phyloP scores from a whole-genome alignment of 2,797 vertebrate genomes.

The Lacerta bilineata region DNA sequence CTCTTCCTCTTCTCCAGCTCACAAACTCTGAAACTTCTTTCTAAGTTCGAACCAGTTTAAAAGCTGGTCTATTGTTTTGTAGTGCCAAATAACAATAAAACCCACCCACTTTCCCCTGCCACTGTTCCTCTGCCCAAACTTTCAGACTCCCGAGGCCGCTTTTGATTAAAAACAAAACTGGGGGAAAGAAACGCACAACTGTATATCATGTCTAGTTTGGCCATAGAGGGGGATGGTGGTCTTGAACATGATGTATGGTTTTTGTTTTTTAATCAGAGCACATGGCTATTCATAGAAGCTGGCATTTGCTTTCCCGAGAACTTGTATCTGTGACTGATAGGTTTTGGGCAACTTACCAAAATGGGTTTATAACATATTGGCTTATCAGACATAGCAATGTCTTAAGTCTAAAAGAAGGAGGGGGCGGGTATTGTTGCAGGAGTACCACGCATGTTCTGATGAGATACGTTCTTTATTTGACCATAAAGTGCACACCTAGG shows the following conservation, averaged over 20 bases:
- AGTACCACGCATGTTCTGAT: neutral
- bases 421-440: neutral
- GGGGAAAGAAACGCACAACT: neutral
- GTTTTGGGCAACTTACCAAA: neutral
- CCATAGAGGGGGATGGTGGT: neutral
- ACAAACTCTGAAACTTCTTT: no score
- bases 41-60: no score
- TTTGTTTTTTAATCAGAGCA: neutral
- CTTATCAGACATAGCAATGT: neutral
- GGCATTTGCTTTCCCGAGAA: conserved; percentile 30
- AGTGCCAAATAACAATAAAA: no score
- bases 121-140: neutral
- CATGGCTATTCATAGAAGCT: conserved; percentile 26
- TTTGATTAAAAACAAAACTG: neutral
- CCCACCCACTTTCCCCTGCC: no score
- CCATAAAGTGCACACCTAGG: neutral
- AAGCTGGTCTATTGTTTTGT: no score
- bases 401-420: neutral
- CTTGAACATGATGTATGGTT: conserved; percentile 6
- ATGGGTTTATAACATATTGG: conserved; percentile 1
- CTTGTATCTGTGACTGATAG: conserved; percentile 15
- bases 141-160: neutral
- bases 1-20: neutral
- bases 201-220: neutral
- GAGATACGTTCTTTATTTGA: neutral